Percentiles rank a stretch among this genome's conserved stretches.
Conservation (phyloP, 2,888 invertebrate species). For the Pachymerium ferrugineum region DNA sequence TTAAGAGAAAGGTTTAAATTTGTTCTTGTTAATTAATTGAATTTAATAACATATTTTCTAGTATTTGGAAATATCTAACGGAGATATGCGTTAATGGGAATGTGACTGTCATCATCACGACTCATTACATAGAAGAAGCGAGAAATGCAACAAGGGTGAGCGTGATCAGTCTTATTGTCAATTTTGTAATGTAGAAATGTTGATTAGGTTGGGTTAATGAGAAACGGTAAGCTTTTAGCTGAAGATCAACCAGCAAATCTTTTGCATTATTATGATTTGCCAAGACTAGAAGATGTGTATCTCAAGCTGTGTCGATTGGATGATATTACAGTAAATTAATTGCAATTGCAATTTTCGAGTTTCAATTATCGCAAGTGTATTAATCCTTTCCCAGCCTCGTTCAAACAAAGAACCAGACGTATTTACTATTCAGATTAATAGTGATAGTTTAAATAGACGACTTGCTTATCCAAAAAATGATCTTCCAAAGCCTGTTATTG, state of each 20-base stretch:
- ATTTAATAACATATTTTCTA: no score
- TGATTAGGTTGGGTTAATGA: conserved; percentile 83
- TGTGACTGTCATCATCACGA: conserved; percentile 90
- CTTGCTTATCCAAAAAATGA: no score
- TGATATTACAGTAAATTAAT: not conserved
- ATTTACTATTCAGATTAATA: no score
- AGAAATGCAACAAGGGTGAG: conserved; percentile 76
- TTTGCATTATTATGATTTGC: conserved; percentile 48
- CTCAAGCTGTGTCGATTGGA: conserved; percentile 43
- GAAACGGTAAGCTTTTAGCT: conserved; percentile 81
- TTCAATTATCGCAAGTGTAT: no score
- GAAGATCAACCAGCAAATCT: conserved; percentile 78
- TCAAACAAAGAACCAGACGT: no score
- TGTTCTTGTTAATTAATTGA: not conserved
- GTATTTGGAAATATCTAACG: conserved; percentile 90
- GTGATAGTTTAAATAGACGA: no score
- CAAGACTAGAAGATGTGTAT: conserved; percentile 45
- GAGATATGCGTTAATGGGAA: conserved; percentile 81
- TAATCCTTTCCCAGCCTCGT: no score
- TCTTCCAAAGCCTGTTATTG: no score
- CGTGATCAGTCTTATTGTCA: not conserved
- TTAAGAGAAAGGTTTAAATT: conserved; percentile 44
- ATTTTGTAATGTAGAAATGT: not conserved
- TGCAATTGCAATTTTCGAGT: no score
- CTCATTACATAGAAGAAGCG: conserved; percentile 94